phyloP scores from a whole-genome alignment of 2,113 vertebrate species.

The Heterotis niloticus region DNA sequence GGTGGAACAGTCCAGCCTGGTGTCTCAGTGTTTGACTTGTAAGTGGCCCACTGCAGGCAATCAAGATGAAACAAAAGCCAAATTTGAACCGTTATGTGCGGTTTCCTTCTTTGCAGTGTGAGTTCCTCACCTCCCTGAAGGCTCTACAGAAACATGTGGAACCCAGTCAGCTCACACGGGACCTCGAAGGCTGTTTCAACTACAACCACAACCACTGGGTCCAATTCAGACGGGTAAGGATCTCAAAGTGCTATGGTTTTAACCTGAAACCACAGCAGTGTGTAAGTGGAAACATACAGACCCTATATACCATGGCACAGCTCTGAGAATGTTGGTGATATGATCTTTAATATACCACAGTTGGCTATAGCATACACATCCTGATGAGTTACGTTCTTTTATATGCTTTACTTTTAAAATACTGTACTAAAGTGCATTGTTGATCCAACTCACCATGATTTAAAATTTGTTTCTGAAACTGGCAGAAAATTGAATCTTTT shows the following conservation, averaged over 20 bases:
- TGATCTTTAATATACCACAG: too few species aligned
- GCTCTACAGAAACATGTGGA: conserved; percentile 72
- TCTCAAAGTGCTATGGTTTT: not conserved
- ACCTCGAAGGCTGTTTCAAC: conserved; percentile 68
- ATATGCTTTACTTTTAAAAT: not conserved
- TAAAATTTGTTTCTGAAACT: not conserved
- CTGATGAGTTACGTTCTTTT: not conserved
- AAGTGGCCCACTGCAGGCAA: too few species aligned
- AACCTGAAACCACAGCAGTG: too few species aligned
- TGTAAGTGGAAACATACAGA: not conserved
- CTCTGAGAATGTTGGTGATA: not conserved
- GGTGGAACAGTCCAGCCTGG: too few species aligned
- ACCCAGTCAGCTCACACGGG: conserved; percentile 67
- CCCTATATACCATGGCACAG: not conserved
- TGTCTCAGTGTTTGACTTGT: too few species aligned
- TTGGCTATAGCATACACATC: not conserved
- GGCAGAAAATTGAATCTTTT: conserved; percentile 75
- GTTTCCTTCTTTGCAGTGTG: conserved; percentile 57
- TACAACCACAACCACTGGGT: conserved; percentile 75
- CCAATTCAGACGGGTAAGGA: conserved; percentile 68
- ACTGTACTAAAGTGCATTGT: not conserved
- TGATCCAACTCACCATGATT: not conserved
- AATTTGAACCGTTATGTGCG: conserved; percentile 1
- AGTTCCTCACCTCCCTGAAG: conserved; percentile 71
- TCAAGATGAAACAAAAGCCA: too few species aligned